A percentile compares a stretch with the other conserved stretches of the same genome.
These are phyloP conservation scores for Anoplolepis gracilipes DNA, from an alignment of 1,140 invertebrate genomes.

Conservation along the genomic window DNA sequence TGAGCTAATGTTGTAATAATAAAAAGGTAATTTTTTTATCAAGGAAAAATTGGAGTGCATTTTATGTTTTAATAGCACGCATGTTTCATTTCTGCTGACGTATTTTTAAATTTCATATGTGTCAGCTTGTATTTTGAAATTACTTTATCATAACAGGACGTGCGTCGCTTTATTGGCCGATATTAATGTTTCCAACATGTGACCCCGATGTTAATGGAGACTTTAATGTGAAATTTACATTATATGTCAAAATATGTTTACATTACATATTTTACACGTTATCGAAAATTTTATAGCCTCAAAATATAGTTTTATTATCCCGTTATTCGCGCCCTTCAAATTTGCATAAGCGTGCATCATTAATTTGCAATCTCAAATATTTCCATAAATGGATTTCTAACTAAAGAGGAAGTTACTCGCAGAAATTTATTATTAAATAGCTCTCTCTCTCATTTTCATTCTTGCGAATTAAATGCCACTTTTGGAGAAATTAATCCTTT, in stretches of 20 bases:
- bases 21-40: background rate
- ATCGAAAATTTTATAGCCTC: background rate
- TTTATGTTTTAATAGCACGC: background rate
- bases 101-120: slow-evolving; percentile 9
- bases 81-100: background rate
- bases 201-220: background rate
- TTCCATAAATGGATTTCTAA: background rate
- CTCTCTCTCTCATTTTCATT: background rate
- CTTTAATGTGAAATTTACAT: slow-evolving; percentile 38
- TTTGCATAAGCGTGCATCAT: background rate
- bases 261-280: background rate
- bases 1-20: background rate
- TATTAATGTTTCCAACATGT: background rate
- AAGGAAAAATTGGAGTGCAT: background rate
- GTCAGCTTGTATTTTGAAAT: slow-evolving; percentile 30
- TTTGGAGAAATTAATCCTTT: background rate
- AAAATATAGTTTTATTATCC: slow-evolving; percentile 1
- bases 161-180: slow-evolving; percentile 31
- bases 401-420: background rate
- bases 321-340: background rate
- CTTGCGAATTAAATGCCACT: background rate
- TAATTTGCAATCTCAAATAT: background rate
- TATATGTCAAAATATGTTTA: background rate
- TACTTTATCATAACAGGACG: slow-evolving; percentile 16
- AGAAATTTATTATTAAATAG: background rate